Evolutionary conservation across 2,888 invertebrate species (phyloP).

Genomic region (Linnaemya tessellans): DNA sequence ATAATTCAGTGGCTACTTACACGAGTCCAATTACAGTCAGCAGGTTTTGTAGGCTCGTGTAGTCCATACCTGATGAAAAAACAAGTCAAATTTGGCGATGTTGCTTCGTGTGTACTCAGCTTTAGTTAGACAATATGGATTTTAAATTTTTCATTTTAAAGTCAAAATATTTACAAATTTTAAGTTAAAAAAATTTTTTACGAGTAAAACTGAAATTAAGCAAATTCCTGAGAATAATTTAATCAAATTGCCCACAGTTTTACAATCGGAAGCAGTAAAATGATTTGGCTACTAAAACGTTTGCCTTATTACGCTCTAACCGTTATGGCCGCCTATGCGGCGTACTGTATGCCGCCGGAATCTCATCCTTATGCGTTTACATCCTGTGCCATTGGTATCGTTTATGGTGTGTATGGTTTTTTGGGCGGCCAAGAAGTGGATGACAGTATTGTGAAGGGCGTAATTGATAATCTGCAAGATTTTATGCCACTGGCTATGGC

Average conservation of each 20-base stretch:
- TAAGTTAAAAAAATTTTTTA: background rate
- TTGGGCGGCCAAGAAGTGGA: conserved; percentile 71
- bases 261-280: background rate
- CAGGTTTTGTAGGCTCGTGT: too few species aligned
- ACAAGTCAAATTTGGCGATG: too few species aligned
- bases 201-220: too few species aligned
- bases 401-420: conserved; percentile 77
- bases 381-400: conserved; percentile 75
- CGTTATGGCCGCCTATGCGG: conserved; percentile 70
- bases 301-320: conserved; percentile 37
- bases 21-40: too few species aligned
- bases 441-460: conserved; percentile 52
- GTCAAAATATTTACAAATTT: background rate
- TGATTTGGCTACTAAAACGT: conserved; percentile 37
- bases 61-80: too few species aligned
- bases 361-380: conserved; percentile 76
- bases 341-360: conserved; percentile 73
- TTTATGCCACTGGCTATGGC: conserved; percentile 76
- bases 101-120: too few species aligned
- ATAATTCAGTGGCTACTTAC: too few species aligned
- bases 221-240: too few species aligned
- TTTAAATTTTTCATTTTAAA: too few species aligned
- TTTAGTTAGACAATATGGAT: too few species aligned
- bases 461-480: conserved; percentile 72
- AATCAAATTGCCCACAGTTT: too few species aligned